These are phyloP conservation scores for Diaphora mendica DNA, from an alignment of 2,888 invertebrate species.

Conservation along the genomic window DNA sequence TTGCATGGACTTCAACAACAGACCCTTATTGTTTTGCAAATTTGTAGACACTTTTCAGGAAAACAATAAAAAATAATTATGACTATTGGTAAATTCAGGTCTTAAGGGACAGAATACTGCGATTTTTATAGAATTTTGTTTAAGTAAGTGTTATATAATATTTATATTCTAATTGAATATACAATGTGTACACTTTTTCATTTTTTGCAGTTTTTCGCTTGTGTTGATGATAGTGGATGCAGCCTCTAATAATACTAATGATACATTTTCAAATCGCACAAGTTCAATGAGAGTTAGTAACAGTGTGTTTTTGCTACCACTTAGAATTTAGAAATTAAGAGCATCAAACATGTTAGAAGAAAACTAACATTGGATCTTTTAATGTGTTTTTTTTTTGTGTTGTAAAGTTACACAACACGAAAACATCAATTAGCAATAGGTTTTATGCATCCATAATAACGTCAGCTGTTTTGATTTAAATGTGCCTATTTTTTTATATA, in stretches of 20 bases:
- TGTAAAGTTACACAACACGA: background rate
- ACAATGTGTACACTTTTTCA: background rate
- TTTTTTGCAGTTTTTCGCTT: background rate
- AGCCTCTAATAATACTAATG: background rate
- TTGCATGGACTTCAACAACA: constrained; percentile 11
- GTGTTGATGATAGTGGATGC: background rate
- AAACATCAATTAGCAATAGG: background rate
- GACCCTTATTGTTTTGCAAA: background rate
- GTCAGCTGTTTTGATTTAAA: constrained; percentile 38
- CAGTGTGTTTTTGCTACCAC: background rate
- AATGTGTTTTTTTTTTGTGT: background rate
- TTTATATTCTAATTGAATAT: too few species aligned
- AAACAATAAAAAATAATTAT: background rate
- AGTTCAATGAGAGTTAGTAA: background rate
- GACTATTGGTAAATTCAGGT: background rate
- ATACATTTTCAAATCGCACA: background rate
- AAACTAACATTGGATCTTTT: background rate
- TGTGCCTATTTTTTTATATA: constrained; percentile 38
- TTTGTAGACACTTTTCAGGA: background rate
- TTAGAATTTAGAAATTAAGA: background rate
- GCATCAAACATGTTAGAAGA: background rate
- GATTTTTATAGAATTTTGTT: background rate
- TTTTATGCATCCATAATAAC: background rate
- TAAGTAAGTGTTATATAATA: too few species aligned
- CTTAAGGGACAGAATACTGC: background rate